phyloP scores from a whole-genome alignment of 1,140 invertebrate species.

The Diorhabda carinulata region DNA sequence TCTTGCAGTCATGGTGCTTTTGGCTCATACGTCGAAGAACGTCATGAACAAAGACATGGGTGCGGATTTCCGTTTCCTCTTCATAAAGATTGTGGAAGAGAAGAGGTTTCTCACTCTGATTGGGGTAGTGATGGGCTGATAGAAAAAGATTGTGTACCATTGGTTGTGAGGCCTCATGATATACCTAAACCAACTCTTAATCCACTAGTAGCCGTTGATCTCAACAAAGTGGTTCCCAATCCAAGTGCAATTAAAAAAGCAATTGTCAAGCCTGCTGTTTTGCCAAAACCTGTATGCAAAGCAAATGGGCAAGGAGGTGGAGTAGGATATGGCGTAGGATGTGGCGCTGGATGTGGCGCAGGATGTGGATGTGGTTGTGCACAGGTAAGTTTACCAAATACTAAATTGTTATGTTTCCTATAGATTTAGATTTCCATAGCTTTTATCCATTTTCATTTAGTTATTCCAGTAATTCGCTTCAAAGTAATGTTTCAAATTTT shows the following conservation, averaged over 20 bases:
- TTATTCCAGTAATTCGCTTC: too few relatives aligned
- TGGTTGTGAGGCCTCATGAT: slow-evolving; percentile 17
- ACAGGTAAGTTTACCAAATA: too few relatives aligned
- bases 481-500: too few relatives aligned
- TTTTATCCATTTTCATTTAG: too few relatives aligned
- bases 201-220: neutral
- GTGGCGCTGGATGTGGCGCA: too few relatives aligned
- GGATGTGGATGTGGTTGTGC: too few relatives aligned
- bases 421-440: too few relatives aligned
- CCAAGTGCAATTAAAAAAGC: slow-evolving; percentile 20
- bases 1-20: neutral
- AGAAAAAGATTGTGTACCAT: neutral
- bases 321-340: neutral
- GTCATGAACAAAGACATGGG: neutral
- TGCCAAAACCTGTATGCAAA: slow-evolving; percentile 14
- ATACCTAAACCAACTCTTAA: neutral
- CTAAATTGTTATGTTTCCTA: too few relatives aligned
- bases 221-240: neutral
- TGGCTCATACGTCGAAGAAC: neutral
- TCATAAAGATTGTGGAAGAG: neutral
- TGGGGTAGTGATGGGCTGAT: neutral
- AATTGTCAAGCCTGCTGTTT: slow-evolving; percentile 17
- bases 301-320: neutral
- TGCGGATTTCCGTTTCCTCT: neutral
- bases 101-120: neutral